Conservation (phyloP, 2,113 vertebrate species). For the Monarcha castaneiventris region DNA sequence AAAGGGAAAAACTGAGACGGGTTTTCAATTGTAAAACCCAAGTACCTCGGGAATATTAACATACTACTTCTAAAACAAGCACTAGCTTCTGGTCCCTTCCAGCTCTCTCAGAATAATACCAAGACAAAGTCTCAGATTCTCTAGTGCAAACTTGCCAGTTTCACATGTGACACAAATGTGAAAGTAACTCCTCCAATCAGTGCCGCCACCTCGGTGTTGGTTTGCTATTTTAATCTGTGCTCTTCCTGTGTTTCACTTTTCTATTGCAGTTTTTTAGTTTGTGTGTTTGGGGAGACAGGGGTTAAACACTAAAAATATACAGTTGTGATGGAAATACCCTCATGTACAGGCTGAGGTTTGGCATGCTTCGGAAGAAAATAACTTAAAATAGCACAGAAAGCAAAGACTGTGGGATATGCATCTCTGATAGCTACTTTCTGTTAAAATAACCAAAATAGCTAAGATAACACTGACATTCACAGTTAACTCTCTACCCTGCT, state of each 20-base stretch:
- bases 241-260: neutral
- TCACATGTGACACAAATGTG: neutral
- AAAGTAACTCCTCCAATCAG: neutral
- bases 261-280: neutral
- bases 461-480: neutral
- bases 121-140: neutral
- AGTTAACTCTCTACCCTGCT: neutral
- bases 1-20: neutral
- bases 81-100: neutral
- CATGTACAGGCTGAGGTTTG: neutral
- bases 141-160: neutral
- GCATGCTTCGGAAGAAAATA: conserved; percentile 6
- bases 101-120: neutral
- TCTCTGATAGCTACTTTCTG: neutral
- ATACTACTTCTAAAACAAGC: neutral
- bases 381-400: conserved; percentile 32
- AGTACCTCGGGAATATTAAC: neutral
- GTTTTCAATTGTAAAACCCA: neutral
- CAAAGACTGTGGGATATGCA: neutral
- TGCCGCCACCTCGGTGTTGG: neutral
- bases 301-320: conserved; percentile 3
- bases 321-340: neutral
- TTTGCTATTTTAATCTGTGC: neutral
- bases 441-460: neutral
- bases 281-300: neutral